Base-by-base conservation (phyloP, 1,140 invertebrate genomes). In the Nomia melanderi region DNA sequence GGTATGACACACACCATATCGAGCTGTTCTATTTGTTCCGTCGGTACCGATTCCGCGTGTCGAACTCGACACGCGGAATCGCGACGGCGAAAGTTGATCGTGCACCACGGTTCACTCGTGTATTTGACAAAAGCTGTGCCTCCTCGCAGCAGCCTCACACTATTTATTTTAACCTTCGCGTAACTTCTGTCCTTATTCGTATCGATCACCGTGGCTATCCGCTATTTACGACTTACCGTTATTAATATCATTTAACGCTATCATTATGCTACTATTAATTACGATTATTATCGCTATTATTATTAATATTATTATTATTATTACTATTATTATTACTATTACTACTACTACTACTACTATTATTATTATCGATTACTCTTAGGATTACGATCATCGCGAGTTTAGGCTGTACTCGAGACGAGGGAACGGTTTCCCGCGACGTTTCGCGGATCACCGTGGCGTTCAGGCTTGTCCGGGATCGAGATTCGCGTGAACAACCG, bases 151-250 rank as follows among this genome's bases (percentile, higher is more conserved):
- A 85, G 84, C 75, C 50, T 67, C 50, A 80, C 65, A 80, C 65
- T 85, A 85, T 85, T 85, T 85, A 85, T 85, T 81, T 79, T 72
- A 57, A 70, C n/a, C n/a, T n/a, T 36, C 62, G 27, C 20, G 11
- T 70, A 65, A 75, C 62, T 47, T 70, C 12, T 79, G 47, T 71
- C 41, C 47, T 33, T 50, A 17, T 14, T 59, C 50, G 23, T 59
- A 14, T 29, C 33, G 23, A 77, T 17, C 2, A 50, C 47, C n/a
- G n/a, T n/a, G n/a, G n/a, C n/a, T n/a, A n/a, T n/a, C n/a, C n/a
- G n/a, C n/a, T n/a, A n/a, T n/a, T n/a, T n/a, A n/a, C n/a, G n/a
- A 50, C n/a, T 50, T n/a, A 17, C 47, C 20, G 20, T 50, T 50
- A 50, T 20, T 5, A 50, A 3, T 44, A 44, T 44, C 41, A 44